Conservation (phyloP, 1,140 invertebrate species). For the Pseudomyrmex cubaensis region DNA sequence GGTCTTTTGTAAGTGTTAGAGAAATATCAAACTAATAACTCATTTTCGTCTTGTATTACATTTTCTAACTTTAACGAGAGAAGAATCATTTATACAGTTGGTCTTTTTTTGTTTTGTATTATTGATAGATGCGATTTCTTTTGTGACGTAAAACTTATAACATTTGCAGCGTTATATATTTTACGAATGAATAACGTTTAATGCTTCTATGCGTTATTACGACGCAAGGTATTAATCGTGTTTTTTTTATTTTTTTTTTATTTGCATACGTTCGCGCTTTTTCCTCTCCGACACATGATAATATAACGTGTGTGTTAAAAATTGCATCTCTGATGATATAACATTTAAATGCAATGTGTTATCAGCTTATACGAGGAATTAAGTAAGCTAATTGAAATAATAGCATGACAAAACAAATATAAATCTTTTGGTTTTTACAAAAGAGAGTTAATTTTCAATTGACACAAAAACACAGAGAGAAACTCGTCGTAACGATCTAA, state of each 20-base stretch:
- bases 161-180: constrained; percentile 7
- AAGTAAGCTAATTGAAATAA: constrained; percentile 26
- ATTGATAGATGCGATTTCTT: not conserved
- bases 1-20: not conserved
- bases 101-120: not conserved
- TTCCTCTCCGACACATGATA: too few species aligned
- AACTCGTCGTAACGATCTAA: not conserved
- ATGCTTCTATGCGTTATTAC: not conserved
- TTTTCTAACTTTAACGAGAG: too few species aligned
- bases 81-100: not conserved
- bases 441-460: not conserved
- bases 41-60: not conserved
- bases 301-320: not conserved
- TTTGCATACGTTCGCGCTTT: too few species aligned
- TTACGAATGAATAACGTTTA: not conserved
- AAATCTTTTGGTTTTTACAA: not conserved
- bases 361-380: constrained; percentile 15
- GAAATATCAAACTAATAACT: constrained; percentile 3
- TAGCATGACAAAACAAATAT: not conserved
- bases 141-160: not conserved
- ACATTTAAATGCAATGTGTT: not conserved
- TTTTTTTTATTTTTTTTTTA: too few species aligned
- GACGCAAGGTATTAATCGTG: not conserved
- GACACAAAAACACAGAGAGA: not conserved
- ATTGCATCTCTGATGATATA: not conserved